phyloP scores from a whole-genome alignment of 1,140 invertebrate genomes.

The Frieseomelitta varia region DNA sequence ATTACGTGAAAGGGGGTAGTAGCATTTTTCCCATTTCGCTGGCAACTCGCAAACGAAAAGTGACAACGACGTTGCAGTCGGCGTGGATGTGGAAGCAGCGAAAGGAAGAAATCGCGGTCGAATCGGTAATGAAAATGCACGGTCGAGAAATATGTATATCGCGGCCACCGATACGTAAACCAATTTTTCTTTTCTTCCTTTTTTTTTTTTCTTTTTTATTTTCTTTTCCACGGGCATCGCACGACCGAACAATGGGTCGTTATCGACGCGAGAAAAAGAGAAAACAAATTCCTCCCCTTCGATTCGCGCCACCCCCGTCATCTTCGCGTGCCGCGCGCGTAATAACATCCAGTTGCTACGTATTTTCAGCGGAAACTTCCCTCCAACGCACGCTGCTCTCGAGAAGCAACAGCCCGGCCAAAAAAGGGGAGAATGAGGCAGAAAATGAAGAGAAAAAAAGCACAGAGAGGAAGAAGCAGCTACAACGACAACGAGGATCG shows the following conservation, averaged over 20 bases:
- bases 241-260: slow-evolving; percentile 56
- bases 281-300: slow-evolving; percentile 16
- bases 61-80: background rate
- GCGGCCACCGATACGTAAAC: slow-evolving; percentile 23
- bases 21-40: background rate
- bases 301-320: background rate
- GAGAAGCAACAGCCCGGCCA: background rate
- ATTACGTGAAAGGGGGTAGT: background rate
- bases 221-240: slow-evolving; percentile 32
- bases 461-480: background rate
- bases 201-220: background rate
- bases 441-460: background rate
- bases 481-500: slow-evolving; percentile 22
- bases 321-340: slow-evolving; percentile 48
- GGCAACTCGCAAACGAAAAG: too few species aligned
- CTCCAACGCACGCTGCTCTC: background rate
- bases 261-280: slow-evolving; percentile 38
- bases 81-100: background rate
- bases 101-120: background rate
- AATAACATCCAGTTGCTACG: slow-evolving; percentile 32
- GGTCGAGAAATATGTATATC: slow-evolving; percentile 30
- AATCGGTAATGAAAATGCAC: slow-evolving; percentile 45
- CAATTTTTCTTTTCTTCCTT: background rate
- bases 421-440: background rate
- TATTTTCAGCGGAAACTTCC: slow-evolving; percentile 53